Base-by-base conservation (phyloP, 2,797 vertebrate species). In the Mormyrus proboscirostris region DNA sequence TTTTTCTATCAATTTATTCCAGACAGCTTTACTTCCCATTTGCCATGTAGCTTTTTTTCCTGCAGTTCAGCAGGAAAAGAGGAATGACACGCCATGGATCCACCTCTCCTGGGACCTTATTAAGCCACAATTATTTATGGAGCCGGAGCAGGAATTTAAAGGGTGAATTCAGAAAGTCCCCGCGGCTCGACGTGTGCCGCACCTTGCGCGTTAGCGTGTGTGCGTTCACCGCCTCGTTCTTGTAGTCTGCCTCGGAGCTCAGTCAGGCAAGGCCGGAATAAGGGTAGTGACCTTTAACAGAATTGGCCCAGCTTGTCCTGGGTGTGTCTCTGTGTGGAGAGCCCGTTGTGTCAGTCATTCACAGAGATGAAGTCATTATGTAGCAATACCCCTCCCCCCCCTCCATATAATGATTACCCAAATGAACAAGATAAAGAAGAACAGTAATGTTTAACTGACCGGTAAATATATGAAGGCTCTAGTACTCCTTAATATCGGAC, bases 101-200 rank as follows among this genome's bases (percentile, higher is more conserved):
- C 86, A 89, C 91, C 29, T 92, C 93, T 92, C 91, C 69, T 69
- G 92, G 92, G 92, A 91, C 89, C 92, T 90, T 91, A 93, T 94
- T 92, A 94, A 90, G 88, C 91, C 91, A 93, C 92, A 92, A 92
- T 94, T 92, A 92, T 93, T 92, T 92, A 94, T 82, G 91, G 33
- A 47, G 33, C 25, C 87, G 49, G 33, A 87, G 89, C n/a, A 76
- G 53, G 53, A 85, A 51, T 91, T 84, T 89, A 65, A 90, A 73
- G 82, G 88, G 88, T 88, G 89, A 92, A 47, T 41, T 88, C 90
- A 69, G 89, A 65, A 90, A 86, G 10, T 12, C 76, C 89, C 83
- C 9, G 10, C n/a, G 14, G n/a, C 6, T 82, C 33, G n/a, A 25
- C 73, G 14, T 76, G 49, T 29, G 57, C 82, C 69, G 4, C 69